Conservation (phyloP, 1,140 invertebrate genomes). For the Tetraneura akinire region DNA sequence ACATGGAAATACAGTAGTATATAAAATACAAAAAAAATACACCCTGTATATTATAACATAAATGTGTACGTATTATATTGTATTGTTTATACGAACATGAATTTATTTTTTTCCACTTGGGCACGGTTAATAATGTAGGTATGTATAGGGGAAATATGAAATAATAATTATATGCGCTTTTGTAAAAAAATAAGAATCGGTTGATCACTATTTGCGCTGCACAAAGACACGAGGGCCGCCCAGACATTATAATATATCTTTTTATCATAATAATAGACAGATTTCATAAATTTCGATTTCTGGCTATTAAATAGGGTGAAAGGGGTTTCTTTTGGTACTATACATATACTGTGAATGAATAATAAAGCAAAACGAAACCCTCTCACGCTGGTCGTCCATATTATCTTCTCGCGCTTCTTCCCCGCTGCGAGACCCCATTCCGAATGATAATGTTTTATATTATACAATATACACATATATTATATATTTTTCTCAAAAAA, state of each 20-base stretch:
- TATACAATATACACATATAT: no score
- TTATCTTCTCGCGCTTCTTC: conserved; percentile 15
- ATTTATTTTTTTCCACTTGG: conserved; percentile 1
- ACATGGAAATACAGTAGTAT: not conserved
- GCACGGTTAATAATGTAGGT: no score
- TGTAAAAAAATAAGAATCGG: not conserved
- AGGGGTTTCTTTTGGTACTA: conserved; percentile 15
- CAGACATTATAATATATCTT: not conserved
- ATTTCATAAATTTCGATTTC: conserved; percentile 27
- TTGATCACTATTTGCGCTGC: not conserved
- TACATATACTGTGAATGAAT: not conserved
- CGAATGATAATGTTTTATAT: conserved; percentile 26
- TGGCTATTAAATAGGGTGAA: not conserved
- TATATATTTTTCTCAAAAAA: no score
- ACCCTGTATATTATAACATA: no score
- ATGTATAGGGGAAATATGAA: conserved; percentile 10
- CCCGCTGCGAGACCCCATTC: not conserved
- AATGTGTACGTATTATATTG: no score
- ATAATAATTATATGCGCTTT: conserved; percentile 8
- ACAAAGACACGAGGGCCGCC: not conserved
- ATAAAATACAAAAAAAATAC: not conserved
- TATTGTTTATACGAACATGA: not conserved
- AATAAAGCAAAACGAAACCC: conserved; percentile 22
- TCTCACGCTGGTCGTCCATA: not conserved
- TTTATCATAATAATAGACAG: conserved; percentile 24